phyloP scores from a whole-genome alignment of 2,888 invertebrate genomes.

The Morpho helenor region DNA sequence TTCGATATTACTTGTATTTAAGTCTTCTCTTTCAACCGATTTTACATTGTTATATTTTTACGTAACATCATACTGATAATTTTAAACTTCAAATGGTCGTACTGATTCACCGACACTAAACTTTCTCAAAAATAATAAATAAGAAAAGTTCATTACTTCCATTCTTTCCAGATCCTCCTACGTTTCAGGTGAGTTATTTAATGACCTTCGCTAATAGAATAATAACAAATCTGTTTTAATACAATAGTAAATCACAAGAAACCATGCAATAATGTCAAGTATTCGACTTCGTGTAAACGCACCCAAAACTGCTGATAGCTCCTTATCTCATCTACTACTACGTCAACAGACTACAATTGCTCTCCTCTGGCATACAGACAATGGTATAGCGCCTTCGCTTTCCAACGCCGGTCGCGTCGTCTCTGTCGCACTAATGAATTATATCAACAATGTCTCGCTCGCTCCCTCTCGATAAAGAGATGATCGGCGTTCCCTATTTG shows the following conservation, averaged over 20 bases:
- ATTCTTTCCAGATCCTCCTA: too few species aligned
- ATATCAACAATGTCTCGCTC: conserved; percentile 76
- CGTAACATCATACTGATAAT: too few species aligned
- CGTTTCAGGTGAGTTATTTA: too few species aligned
- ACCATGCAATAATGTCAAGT: conserved; percentile 38
- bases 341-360: conserved; percentile 66
- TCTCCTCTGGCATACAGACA: conserved; percentile 41
- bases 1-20: too few species aligned
- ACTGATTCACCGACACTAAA: too few species aligned
- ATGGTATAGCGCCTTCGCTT: conserved; percentile 34
- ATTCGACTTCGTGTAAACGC: conserved; percentile 51
- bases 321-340: conserved; percentile 76
- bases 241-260: neutral
- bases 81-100: too few species aligned
- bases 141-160: too few species aligned
- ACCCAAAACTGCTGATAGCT: conserved; percentile 65
- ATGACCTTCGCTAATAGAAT: too few species aligned
- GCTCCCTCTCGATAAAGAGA: conserved; percentile 65
- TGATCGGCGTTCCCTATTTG: conserved; percentile 58
- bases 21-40: too few species aligned
- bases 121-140: too few species aligned
- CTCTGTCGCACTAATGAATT: conserved; percentile 75
- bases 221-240: neutral
- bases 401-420: conserved; percentile 50
- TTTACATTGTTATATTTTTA: too few species aligned